Evolutionary conservation across 2,888 invertebrate species (phyloP).

Genomic region (Melolontha melolontha): DNA sequence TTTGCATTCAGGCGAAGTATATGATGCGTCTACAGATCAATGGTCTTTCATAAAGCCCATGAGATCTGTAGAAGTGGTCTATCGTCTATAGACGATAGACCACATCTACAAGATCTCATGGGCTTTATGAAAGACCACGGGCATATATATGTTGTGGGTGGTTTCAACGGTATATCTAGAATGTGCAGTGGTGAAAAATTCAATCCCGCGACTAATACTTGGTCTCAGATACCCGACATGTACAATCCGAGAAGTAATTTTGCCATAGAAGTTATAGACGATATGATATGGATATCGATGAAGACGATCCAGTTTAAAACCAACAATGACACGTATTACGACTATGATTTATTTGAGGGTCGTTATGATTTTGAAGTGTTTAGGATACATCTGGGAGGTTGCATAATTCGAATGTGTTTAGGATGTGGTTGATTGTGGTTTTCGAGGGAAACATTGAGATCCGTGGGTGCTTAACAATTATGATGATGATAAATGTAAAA

Average conservation of each 20-base stretch:
- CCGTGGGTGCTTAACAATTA: neutral
- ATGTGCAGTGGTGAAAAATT: slow-evolving; percentile 92
- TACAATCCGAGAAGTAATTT: slow-evolving; percentile 93
- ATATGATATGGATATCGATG: slow-evolving; percentile 75
- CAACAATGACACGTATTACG: slow-evolving; percentile 11
- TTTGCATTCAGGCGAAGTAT: slow-evolving; percentile 86
- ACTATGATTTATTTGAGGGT: neutral
- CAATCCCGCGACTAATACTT: slow-evolving; percentile 81
- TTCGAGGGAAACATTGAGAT: too few species aligned
- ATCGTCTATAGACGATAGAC: slow-evolving; percentile 89
- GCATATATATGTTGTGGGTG: slow-evolving; percentile 83
- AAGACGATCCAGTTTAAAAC: slow-evolving; percentile 33
- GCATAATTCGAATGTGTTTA: too few species aligned
- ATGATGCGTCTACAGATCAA: slow-evolving; percentile 81
- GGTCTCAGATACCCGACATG: slow-evolving; percentile 90
- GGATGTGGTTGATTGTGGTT: too few species aligned
- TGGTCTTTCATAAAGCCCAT: slow-evolving; percentile 87
- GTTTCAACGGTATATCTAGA: slow-evolving; percentile 91
- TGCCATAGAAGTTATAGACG: slow-evolving; percentile 92
- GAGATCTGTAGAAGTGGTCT: slow-evolving; percentile 91
- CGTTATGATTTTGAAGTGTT: too few species aligned
- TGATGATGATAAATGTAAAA: slow-evolving; percentile 9
- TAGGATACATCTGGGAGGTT: neutral
- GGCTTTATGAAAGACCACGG: slow-evolving; percentile 83
- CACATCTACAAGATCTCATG: slow-evolving; percentile 89